Percentiles rank a stretch among this genome's conserved stretches.
Evolutionary conservation across 2,797 vertebrate species (phyloP).

Genomic region (Mareca penelope): DNA sequence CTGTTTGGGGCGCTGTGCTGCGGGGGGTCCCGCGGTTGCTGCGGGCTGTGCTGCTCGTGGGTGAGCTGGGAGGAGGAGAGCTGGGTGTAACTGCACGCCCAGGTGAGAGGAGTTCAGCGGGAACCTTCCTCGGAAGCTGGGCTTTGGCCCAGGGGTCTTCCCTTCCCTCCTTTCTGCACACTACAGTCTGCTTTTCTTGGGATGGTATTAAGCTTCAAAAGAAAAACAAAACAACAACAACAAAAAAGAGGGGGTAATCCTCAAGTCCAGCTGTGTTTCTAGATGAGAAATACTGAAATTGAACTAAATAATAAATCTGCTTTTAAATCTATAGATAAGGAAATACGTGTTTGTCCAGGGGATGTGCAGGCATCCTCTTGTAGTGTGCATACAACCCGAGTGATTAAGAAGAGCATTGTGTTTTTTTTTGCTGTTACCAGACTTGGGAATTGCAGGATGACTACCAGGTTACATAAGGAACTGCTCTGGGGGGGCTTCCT

Average conservation of each 20-base stretch:
- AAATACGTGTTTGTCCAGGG: not conserved
- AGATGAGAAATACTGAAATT: not conserved
- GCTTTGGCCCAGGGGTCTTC: not conserved
- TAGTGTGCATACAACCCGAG: not conserved
- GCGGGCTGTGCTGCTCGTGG: accelerated
- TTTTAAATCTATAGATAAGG: not conserved
- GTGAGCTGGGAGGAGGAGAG: not conserved
- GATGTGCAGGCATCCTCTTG: not conserved
- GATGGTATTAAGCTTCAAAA: not conserved
- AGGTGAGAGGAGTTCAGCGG: not conserved
- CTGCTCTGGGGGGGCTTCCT: not conserved
- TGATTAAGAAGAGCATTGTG: not conserved
- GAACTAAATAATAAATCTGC: not conserved
- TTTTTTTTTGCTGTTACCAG: not conserved
- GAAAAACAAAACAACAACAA: not conserved
- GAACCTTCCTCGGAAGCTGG: not conserved
- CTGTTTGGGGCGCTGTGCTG: too few species aligned
- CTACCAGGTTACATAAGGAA: not conserved
- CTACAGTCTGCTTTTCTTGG: not conserved
- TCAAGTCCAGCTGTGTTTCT: not conserved
- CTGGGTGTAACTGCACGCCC: not conserved
- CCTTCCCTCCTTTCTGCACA: accelerated
- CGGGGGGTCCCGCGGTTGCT: not conserved
- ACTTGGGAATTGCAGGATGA: not conserved
- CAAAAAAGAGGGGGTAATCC: accelerated